Evolutionary conservation across 2,888 invertebrate species (phyloP), one percentile per base, ranked within the genome.

Genomic region (Andrena marginata): DNA sequence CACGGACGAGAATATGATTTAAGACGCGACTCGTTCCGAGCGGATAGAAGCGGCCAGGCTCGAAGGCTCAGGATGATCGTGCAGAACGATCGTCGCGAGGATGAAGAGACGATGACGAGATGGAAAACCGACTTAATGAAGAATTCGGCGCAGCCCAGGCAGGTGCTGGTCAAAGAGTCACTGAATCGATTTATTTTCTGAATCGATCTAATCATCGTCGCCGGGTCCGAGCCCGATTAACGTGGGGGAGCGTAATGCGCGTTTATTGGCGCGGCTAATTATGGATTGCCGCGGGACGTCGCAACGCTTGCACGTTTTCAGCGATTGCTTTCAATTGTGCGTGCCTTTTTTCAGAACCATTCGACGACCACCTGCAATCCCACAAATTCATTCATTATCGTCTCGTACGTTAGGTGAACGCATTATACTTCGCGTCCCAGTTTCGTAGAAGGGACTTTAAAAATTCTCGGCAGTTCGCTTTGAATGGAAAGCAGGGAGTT

Each of bases 131-230:
- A 60, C 84, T 84, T 88, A 89, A 88, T 84, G 89, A 88, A 89
- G 88, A 88, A 88, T 88, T 88, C 85, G 89, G 84, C 84, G 85
- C 73, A 79, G 72, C 71, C 78, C 77, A 74, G 76, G 84, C 87
- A 89, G 88, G 80, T 88, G 88, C 77, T 72, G 76, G 78, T 83
- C 89, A 77, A 85, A 87, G 89, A 88, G 78, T 87, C 78, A 64
- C 62, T 85, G 85, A 85, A 87, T 87, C 89, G 89, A 88, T 88
- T 89, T 88, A 86, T 77, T 74, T 56, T 77, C 71, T 89, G 89
- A 88, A 88, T 87, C 82, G 84, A 89, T 87, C 85, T 87, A 88
- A 88, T 88, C 88, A 88, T 78, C 87, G 64, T 48, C 71, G 51
- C 48, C 60, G 7, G 13, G 13, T 26, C 42, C 35, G 51, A 62